These are phyloP conservation scores for Flexamia atlantica DNA, from an alignment of 2,888 invertebrate species.

Conservation along the genomic window DNA sequence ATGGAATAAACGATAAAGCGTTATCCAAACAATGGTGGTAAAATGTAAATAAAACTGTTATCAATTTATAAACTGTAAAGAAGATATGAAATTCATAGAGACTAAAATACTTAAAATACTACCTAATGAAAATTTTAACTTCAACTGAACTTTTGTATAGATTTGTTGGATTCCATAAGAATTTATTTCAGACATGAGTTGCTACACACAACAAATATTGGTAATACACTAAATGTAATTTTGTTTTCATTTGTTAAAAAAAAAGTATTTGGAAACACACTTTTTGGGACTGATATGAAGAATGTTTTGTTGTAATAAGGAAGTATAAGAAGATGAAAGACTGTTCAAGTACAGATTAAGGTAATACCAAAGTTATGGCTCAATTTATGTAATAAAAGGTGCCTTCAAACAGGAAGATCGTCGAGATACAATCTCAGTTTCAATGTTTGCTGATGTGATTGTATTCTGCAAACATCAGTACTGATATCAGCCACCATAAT, in stretches of 20 bases:
- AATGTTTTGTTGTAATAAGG: background rate
- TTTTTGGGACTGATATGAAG: too few species aligned
- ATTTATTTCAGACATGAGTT: too few species aligned
- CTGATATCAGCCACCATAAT: background rate
- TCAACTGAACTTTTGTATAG: background rate
- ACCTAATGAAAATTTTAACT: background rate
- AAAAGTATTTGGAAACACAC: too few species aligned
- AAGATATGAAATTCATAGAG: too few species aligned
- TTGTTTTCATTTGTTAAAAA: too few species aligned
- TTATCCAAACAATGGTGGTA: too few species aligned
- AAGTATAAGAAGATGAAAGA: background rate
- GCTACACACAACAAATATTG: too few species aligned
- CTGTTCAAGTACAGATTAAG: conserved; percentile 11
- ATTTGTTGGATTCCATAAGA: background rate
- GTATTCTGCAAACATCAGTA: background rate
- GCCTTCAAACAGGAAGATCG: background rate
- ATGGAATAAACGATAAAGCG: too few species aligned
- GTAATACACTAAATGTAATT: too few species aligned
- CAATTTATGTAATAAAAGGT: conserved; percentile 41
- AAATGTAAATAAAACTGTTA: too few species aligned
- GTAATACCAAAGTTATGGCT: conserved; percentile 37
- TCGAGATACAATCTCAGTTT: conserved; percentile 1
- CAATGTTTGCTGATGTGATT: conserved; percentile 13
- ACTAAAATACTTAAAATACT: background rate
- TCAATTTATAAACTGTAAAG: too few species aligned